Base-by-base conservation (phyloP, 2,797 vertebrate genomes). In the Sebastes hopkinsi region DNA sequence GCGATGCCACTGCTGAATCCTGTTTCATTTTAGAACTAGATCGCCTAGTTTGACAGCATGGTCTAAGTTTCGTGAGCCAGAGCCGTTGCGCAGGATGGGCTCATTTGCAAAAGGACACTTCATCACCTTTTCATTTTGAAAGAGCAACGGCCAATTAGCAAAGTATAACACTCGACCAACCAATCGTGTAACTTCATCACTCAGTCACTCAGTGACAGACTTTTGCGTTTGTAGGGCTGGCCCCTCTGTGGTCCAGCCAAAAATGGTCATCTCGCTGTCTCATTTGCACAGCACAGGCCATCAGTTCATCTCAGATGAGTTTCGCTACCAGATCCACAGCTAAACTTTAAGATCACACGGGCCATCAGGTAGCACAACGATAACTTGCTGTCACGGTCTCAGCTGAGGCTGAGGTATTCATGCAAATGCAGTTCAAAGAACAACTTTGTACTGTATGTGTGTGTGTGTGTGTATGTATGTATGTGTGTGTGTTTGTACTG, bases 371-470 rank as follows among this genome's bases (percentile, higher is more conserved):
- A 34, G 75, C 69, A 23, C 54, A 50, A 13, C 75, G 75, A 71
- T 50, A 59, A 77, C 58, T 62, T 20, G n/a, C 66, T 82, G 79
- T 84, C 79, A 79, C 11, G 7, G 22, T 56, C 76, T 55, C 3
- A 2, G 46, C 64, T 59, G 9, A 38, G 55, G 29, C 59, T 69
- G 64, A 75, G 68, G 16, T 32, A 8, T 70, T 56, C 20, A 72
- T 84, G 71, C 54, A 83, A 89, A 86, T 83, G 62, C 38, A 75
- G 58, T 84, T 81, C 75, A 87, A 84, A 81, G 70, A 67, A 82
- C 73, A 72, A 70, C 65, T 65, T 67, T 71, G 78, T 74, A 75
- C 66, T 78, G 61, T 72, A 23, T 66, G 64, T 72, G 71, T 61
- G 71, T 72, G 75, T 71, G 75, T 71, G 67, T 79, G 78, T 73